phyloP scores from a whole-genome alignment of 2,888 invertebrate species.

The Epiblema foenella region DNA sequence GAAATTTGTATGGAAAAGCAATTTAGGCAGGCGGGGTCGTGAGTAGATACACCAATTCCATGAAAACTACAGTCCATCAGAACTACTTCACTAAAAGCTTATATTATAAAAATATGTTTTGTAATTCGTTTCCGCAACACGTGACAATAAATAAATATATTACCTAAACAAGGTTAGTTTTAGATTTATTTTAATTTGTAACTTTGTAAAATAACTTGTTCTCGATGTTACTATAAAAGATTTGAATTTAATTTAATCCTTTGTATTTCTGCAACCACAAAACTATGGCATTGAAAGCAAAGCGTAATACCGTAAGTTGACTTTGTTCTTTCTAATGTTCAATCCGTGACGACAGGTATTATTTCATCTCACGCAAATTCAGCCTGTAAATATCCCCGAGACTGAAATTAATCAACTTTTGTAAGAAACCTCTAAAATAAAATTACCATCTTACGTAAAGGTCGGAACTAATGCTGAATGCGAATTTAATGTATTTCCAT shows the following conservation, averaged over 20 bases:
- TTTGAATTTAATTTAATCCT: no score
- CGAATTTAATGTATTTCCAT: constrained; percentile 49
- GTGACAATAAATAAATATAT: no score
- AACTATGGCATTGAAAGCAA: background rate
- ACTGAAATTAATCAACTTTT: constrained; percentile 40
- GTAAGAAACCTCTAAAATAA: constrained; percentile 39
- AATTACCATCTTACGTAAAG: constrained; percentile 38
- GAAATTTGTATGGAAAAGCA: background rate
- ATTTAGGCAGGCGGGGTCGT: background rate
- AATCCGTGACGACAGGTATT: constrained; percentile 15
- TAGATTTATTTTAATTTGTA: no score
- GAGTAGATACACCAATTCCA: no score
- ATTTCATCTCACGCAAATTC: constrained; percentile 5
- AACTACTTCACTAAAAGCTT: no score
- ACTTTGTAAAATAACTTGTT: no score
- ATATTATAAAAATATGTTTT: no score
- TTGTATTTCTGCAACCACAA: no score
- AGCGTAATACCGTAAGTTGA: background rate
- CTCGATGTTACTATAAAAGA: no score
- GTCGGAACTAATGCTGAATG: constrained; percentile 37
- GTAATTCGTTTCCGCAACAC: no score
- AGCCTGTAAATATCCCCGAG: constrained; percentile 11
- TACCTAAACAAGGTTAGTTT: no score
- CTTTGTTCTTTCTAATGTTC: constrained; percentile 22
- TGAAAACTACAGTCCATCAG: no score